Evolutionary conservation across 2,797 vertebrate genomes (phyloP), one percentile per base, ranked within the genome.

Genomic region (Pelodytes ibericus): DNA sequence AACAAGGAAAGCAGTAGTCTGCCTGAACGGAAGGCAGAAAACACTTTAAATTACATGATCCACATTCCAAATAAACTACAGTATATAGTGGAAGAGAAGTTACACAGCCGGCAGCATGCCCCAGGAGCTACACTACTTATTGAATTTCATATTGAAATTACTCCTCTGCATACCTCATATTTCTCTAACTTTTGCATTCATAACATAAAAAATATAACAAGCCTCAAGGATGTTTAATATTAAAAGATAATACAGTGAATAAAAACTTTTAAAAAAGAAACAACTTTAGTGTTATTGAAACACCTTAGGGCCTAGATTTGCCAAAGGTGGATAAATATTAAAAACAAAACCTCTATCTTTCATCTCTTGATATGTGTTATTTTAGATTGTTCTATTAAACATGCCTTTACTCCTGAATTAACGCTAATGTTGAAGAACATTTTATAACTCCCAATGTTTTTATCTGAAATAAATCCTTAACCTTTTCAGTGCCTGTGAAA

Each of bases 11-110:
- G 33, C 49, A 44, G 47, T 64, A 60, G 75, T 72, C 69, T 78
- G 62, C 75, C 36, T 49, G 68, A 77, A 61, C 61, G 68, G 75
- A 77, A 77, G 15, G 61, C 64, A 67, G 33, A 72, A 71, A 72
- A 30, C 75, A 51, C 41, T 61, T 57, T 66, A 78, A 78, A 78
- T 72, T 72, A 72, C 47, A 72, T 53, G 70, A 73, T 62, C 29
- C 62, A 68, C 44, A 66, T 51, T 71, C 57, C 57, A 71, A 77
- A 65, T 58, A 64, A 71, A 65, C 75, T 69, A 36, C 41, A 69
- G 30, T 69, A 70, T 76, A 31, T 30, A 39, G 58, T 31, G 47
- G 56, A 70, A 76, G 15, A 59, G 39, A 47, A 30, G 60, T 61
- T 41, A 39, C 47, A 53, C 59, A 33, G 66, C 26, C 31, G 29